Base-by-base conservation (phyloP, 2,888 invertebrate species). In the Acheta domesticus region DNA sequence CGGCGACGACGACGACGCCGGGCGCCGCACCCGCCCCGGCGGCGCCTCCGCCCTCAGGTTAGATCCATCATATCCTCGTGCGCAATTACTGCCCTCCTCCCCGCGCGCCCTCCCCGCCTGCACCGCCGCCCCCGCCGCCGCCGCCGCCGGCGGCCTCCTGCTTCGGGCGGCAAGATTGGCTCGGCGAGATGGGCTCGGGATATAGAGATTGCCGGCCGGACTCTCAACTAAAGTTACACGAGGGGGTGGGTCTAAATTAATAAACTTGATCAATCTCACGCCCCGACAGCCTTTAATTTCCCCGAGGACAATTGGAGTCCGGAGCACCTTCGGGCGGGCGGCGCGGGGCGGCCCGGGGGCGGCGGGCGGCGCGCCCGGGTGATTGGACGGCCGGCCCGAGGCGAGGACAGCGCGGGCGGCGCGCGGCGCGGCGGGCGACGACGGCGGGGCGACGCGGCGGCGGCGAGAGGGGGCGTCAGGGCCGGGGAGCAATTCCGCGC, bases 121-220 rank as follows among this genome's bases (percentile, higher is more conserved):
- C n/a, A n/a, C 62, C n/a, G 16, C 16, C n/a, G 14, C 62, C n/a
- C 62, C 12, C 62, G 11, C 11, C 12, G 16, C 62, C 16, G 14
- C 62, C 62, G 2, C 2, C 36, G 36, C 23, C 36, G 36, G 0
- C 36, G 36, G 36, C 62, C 62, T 62, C 62, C 8, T n/a, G 62
- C n/a, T 62, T 14, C 62, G 62, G 62, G 62, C 62, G 16, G n/a
- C 62, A 62, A 62, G 62, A 62, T 62, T 62, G 62, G 62, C 62
- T 62, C 16, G 62, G 62, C 62, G 62, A 62, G 62, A 62, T 62
- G 62, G 62, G 62, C 62, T n/a, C 62, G 16, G 62, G 62, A 62
- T 62, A 62, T 62, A 62, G 62, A 62, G 62, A 62, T 62, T 62
- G 62, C 62, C 62, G 62, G 62, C 62, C n/a, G 62, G 62, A 62